Evolutionary conservation across 2,888 invertebrate genomes (phyloP).

Genomic region (Brachypterus glaber): DNA sequence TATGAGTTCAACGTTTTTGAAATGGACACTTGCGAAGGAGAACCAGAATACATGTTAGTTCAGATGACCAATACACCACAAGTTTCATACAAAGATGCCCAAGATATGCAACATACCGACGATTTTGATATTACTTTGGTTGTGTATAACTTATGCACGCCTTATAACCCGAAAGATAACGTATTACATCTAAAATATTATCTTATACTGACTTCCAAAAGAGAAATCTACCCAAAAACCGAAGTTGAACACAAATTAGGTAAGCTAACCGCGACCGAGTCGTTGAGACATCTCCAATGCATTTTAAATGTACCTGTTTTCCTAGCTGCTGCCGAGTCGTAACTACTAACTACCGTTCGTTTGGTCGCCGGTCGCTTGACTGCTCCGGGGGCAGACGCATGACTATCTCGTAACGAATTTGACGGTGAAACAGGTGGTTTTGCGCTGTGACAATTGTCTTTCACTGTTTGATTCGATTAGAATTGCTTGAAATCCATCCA

Average conservation of each 20-base stretch:
- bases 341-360: too few species aligned
- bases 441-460: too few species aligned
- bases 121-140: conserved; percentile 60
- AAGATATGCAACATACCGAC: conserved; percentile 51
- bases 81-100: conserved; percentile 49
- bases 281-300: too few species aligned
- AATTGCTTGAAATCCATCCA: too few species aligned
- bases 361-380: too few species aligned
- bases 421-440: too few species aligned
- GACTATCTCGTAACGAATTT: too few species aligned
- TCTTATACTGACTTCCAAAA: conserved; percentile 50
- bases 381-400: too few species aligned
- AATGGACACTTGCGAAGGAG: conserved; percentile 44
- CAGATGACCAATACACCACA: conserved; percentile 49
- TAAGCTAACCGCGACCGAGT: too few species aligned
- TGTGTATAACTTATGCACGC: conserved; percentile 48
- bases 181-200: conserved; percentile 49
- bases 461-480: too few species aligned
- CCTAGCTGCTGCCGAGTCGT: too few species aligned
- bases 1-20: conserved; percentile 58
- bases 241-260: conserved; percentile 48
- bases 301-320: too few species aligned
- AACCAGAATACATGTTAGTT: conserved; percentile 53
- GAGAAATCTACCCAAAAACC: conserved; percentile 52
- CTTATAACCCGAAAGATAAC: conserved; percentile 31